These are phyloP conservation scores for Sitta carolinensis DNA, from an alignment of 2,797 vertebrate species.

Conservation along the genomic window DNA sequence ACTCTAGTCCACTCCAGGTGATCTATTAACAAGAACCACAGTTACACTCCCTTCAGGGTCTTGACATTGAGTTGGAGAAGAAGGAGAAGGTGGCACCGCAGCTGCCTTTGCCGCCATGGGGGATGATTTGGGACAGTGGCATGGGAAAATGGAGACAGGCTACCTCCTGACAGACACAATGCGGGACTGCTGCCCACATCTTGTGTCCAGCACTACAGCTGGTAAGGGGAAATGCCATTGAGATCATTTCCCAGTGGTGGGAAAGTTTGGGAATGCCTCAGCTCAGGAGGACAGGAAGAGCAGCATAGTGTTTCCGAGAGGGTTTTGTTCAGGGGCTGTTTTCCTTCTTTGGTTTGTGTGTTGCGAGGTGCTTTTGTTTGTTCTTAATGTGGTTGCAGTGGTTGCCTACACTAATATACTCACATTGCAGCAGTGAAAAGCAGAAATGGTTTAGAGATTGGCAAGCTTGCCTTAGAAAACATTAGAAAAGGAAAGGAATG, in stretches of 20 bases:
- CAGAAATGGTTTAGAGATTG: background rate
- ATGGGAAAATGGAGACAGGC: background rate
- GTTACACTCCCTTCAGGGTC: background rate
- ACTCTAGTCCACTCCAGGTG: background rate
- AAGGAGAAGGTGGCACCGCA: fast-evolving
- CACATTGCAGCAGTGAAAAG: background rate
- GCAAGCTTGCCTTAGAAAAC: background rate
- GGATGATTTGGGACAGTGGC: fast-evolving
- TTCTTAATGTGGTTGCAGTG: background rate
- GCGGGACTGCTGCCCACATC: fast-evolving
- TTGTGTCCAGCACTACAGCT: fast-evolving
- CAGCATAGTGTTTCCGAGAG: fast-evolving
- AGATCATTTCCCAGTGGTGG: background rate
- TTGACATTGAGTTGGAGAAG: background rate
- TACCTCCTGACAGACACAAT: fast-evolving
- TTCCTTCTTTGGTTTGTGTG: background rate
- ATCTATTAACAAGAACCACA: background rate
- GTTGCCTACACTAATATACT: background rate
- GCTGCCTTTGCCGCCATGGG: fast-evolving
- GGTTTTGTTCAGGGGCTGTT: fast-evolving
- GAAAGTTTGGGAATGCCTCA: background rate
- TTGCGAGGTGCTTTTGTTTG: background rate
- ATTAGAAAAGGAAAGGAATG: background rate
- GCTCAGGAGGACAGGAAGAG: background rate
- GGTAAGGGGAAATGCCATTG: background rate